Percentiles rank a stretch among this genome's conserved stretches.
phyloP scores from a whole-genome alignment of 2,888 invertebrate genomes.

The Phragmatobia fuliginosa region DNA sequence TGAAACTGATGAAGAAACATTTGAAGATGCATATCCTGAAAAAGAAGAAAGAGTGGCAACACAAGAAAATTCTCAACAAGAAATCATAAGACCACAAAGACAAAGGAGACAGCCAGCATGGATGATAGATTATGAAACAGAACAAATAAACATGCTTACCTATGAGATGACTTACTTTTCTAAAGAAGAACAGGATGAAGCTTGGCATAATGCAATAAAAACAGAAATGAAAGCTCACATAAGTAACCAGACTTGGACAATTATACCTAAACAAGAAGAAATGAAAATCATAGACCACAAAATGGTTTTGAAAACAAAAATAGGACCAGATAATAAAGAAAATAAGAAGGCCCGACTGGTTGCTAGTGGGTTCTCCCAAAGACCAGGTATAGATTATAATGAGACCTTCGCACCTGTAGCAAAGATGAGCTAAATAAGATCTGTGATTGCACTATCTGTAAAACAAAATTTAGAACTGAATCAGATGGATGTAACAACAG shows the following conservation, averaged over 20 bases:
- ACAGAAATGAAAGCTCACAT: background rate
- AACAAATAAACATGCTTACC: background rate
- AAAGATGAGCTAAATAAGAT: background rate
- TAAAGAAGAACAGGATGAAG: background rate
- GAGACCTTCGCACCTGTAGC: background rate
- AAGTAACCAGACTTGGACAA: background rate
- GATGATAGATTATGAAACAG: background rate
- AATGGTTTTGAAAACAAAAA: background rate
- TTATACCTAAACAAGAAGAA: too few species aligned
- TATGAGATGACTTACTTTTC: background rate
- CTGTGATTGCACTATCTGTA: background rate
- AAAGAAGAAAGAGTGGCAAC: too few species aligned
- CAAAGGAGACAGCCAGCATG: background rate
- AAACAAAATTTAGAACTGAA: background rate
- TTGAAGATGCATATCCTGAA: too few species aligned
- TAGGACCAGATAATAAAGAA: background rate
- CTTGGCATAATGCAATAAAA: conserved; percentile 7
- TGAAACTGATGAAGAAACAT: too few species aligned
- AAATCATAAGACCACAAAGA: background rate
- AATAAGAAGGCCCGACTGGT: background rate
- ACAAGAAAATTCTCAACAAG: too few species aligned
- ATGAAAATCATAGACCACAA: background rate
- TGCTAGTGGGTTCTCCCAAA: background rate
- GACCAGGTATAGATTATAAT: conserved; percentile 5
- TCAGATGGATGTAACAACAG: background rate